These are phyloP conservation scores for Fragum whitleyi DNA, from an alignment of 2,888 invertebrate genomes.

Conservation along the genomic window DNA sequence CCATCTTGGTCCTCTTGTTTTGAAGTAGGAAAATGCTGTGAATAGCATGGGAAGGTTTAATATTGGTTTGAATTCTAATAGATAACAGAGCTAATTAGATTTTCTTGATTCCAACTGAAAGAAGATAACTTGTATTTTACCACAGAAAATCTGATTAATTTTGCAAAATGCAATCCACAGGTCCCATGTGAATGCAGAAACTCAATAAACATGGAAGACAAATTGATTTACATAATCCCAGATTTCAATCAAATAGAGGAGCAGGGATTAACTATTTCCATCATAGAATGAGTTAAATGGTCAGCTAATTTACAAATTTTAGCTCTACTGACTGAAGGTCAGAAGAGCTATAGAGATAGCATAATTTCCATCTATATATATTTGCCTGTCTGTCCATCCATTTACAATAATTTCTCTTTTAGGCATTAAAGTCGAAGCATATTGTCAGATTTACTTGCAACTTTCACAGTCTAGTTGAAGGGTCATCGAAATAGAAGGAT, in stretches of 20 bases:
- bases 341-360: too few relatives aligned
- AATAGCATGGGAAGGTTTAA: background rate
- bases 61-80: background rate
- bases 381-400: too few relatives aligned
- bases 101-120: background rate
- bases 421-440: too few relatives aligned
- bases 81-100: background rate
- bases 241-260: background rate
- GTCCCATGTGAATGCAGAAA: background rate
- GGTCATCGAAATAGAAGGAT: too few relatives aligned
- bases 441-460: too few relatives aligned
- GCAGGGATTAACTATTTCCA: background rate
- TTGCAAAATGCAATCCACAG: constrained; percentile 4
- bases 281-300: background rate
- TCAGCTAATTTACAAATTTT: too few relatives aligned
- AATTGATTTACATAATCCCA: constrained; percentile 4
- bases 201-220: constrained; percentile 4
- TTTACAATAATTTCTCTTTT: too few relatives aligned
- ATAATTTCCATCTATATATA: too few relatives aligned
- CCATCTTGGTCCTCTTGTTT: too few relatives aligned
- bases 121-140: constrained; percentile 1
- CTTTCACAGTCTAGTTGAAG: too few relatives aligned
- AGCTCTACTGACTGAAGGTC: too few relatives aligned
- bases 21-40: too few relatives aligned
- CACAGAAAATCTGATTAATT: constrained; percentile 1